These are phyloP conservation scores for Sebastes iracundus DNA, from an alignment of 2,797 vertebrate species.

Conservation along the genomic window DNA sequence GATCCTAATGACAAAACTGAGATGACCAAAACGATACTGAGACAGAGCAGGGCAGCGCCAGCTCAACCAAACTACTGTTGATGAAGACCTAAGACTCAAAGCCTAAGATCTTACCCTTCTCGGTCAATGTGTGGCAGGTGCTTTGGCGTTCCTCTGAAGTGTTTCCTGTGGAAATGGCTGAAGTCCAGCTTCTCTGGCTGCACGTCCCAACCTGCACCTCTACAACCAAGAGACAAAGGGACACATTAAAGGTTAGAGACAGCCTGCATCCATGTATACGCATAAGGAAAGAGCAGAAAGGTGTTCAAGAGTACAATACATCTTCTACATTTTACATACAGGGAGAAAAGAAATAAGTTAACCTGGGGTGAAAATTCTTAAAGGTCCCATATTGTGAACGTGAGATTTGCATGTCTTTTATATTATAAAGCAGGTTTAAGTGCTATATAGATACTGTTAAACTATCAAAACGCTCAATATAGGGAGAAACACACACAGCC, in stretches of 20 bases:
- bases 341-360: not conserved
- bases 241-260: not conserved
- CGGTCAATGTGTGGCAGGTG: conserved; percentile 94
- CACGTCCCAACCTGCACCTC: conserved; percentile 95
- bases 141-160: conserved; percentile 87
- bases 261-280: not conserved
- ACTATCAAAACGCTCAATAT: too few relatives aligned
- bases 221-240: conserved; percentile 40
- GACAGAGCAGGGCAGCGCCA: not conserved
- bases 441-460: too few relatives aligned
- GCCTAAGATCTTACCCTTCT: conserved; percentile 87
- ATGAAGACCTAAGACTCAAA: not conserved
- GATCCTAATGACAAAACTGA: not conserved
- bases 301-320: not conserved
- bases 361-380: not conserved
- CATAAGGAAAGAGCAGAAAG: not conserved
- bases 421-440: too few relatives aligned
- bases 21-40: not conserved
- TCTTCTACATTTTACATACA: not conserved
- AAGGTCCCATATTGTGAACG: too few relatives aligned
- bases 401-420: too few relatives aligned
- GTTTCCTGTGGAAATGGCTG: conserved; percentile 92
- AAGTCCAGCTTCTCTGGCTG: conserved; percentile 98
- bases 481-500: too few relatives aligned
- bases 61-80: too few relatives aligned